Base-by-base conservation (phyloP, 2,888 invertebrate species). In the Limulus polyphemus region DNA sequence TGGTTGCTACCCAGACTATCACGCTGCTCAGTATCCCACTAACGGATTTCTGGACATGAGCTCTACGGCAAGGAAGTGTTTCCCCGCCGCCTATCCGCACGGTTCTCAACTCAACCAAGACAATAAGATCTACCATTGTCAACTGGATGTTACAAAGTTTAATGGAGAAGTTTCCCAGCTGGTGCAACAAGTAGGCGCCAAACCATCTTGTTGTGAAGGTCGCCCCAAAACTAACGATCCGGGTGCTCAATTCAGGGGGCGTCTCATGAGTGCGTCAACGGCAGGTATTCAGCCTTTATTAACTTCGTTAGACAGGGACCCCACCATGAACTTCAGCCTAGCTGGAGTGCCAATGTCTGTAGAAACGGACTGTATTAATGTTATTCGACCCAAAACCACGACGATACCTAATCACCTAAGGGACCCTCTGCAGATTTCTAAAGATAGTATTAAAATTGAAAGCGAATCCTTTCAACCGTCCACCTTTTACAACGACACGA, bases 21-120 rank as follows among this genome's bases (percentile, higher is more conserved):
- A 65, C 47, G 58, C 69, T 16, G 52, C 62, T 52, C 62, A 69
- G 49, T 86, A 62, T 51, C 60, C 68, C 17, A 65, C 68, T 55
- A 90, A 90, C 72, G 90, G 90, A 7, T 91, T 91, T 76, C 80
- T 91, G 63, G 87, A 87, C 72, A 85, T 87, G 67, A 82, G 85
- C 13, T 55, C 69, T 17, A 79, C 82, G 1, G 79, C 81, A 59
- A 80, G 81, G 70, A 61, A 61, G 56, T 61, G 64, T 57, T 64
- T 65, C 56, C 60, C 65, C 5, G 55, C 62, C 4, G 60, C 52
- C 13, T 67, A 67, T 52, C 58, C 59, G 10, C 65, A 67, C 46
- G 63, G 65, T 13, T 49, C 63, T n/a, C 69, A 62, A 57, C 61
- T 65, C 52, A 55, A 69, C 49, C 70, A 67, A 55, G 70, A 70